Percentiles rank a stretch among this genome's conserved stretches.
Conservation (phyloP, 64 coral and sea anemone genomes). For the Montipora foliosa region DNA sequence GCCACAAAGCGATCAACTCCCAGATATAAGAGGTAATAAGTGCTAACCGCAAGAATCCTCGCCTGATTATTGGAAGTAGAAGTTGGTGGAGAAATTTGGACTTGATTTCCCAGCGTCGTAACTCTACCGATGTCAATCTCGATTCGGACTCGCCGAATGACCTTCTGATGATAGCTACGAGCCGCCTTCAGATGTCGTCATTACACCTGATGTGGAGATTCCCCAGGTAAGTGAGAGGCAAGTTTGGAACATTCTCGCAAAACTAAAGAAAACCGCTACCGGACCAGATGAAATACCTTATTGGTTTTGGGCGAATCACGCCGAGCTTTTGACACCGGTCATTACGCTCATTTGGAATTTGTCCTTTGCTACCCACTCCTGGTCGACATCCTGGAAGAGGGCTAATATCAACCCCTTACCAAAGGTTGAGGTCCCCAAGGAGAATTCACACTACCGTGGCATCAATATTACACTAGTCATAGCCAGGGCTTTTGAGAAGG, state of each 20-base stretch:
- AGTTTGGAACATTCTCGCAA: too few relatives aligned
- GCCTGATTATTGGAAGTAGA: conserved; percentile 34
- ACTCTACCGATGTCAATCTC: neutral
- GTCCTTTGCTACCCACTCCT: too few relatives aligned
- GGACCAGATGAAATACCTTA: too few relatives aligned
- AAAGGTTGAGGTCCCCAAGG: too few relatives aligned
- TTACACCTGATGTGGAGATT: neutral
- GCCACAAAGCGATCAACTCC: too few relatives aligned
- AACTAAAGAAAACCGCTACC: conserved; percentile 32
- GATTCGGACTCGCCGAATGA: conserved; percentile 57
- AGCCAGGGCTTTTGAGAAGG: neutral
- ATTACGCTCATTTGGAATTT: too few relatives aligned
- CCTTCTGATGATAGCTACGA: conserved; percentile 34
- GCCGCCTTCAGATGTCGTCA: conserved; percentile 31
- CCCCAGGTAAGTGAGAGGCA: neutral
- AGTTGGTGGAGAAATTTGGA: conserved; percentile 62
- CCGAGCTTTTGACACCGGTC: conserved; percentile 29
- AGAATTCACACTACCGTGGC: too few relatives aligned
- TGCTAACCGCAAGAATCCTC: conserved; percentile 61
- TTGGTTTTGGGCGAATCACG: conserved; percentile 5
- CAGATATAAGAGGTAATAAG: too few relatives aligned
- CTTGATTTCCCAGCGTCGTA: conserved; percentile 30
- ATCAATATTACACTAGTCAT: too few relatives aligned
- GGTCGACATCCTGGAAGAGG: too few relatives aligned
- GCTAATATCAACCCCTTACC: too few relatives aligned